Evolutionary conservation across 30 jellyfish, hydroid and myxozoan genomes (phyloP).

Genomic region (Mastigias papua): DNA sequence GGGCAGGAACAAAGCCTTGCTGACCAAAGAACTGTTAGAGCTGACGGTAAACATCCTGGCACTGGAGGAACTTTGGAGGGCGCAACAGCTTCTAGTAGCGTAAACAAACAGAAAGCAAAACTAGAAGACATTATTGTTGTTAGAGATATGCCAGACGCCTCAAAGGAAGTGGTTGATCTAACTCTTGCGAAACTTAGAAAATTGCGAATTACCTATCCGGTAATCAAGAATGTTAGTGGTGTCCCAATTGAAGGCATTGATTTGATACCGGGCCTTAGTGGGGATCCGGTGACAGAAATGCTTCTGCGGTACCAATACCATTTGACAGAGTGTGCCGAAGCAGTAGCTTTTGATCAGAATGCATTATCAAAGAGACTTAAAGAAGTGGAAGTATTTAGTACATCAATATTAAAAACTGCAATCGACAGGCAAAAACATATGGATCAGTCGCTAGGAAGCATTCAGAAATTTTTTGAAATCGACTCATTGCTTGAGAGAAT

Average conservation of each 20-base stretch:
- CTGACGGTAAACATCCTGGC: background rate
- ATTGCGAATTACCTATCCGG: constrained; percentile 70
- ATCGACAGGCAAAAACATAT: constrained; percentile 60
- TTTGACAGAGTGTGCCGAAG: constrained; percentile 95
- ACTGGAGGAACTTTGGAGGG: background rate
- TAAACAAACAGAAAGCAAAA: constrained; percentile 72
- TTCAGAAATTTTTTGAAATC: constrained; percentile 76
- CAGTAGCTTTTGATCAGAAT: constrained; percentile 96
- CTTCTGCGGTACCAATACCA: constrained; percentile 88
- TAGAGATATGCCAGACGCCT: constrained; percentile 52
- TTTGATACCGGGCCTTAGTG: constrained; percentile 61
- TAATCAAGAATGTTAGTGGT: constrained; percentile 59
- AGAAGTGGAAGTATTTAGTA: constrained; percentile 75
- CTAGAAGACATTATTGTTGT: constrained; percentile 87
- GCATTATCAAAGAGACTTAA: constrained; percentile 74
- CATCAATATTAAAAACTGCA: constrained; percentile 61
- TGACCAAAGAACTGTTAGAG: background rate
- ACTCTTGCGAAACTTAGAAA: constrained; percentile 62
- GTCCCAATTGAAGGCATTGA: constrained; percentile 55
- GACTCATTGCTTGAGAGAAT: constrained; percentile 67
- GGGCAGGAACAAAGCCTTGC: constrained; percentile 79
- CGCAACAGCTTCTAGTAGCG: background rate
- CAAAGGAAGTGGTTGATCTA: constrained; percentile 52
- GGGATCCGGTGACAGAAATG: constrained; percentile 89
- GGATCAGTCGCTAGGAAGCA: constrained; percentile 66